Percentiles rank a stretch among this genome's conserved stretches.
phyloP scores from a whole-genome alignment of 2,888 invertebrate genomes.

The Zygothrica quintamaculata region DNA sequence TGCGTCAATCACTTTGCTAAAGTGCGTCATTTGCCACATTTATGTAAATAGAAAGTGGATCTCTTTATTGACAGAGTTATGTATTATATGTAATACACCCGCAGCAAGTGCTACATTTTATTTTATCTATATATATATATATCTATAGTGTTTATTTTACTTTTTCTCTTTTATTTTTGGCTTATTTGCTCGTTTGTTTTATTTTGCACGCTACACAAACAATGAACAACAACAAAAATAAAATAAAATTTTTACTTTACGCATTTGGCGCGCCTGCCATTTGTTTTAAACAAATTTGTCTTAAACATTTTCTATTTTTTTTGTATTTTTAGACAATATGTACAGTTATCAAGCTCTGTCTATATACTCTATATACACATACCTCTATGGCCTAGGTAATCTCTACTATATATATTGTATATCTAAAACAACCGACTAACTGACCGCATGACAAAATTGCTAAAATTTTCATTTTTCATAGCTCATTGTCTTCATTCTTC shows the following conservation, averaged over 20 bases:
- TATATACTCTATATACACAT: conserved; percentile 16
- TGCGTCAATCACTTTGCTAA: conserved; percentile 65
- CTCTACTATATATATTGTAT: conserved; percentile 34
- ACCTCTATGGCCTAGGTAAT: conserved; percentile 47
- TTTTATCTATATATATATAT: too few species aligned
- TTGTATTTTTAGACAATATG: conserved; percentile 69
- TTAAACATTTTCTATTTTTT: conserved; percentile 64
- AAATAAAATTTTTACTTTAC: conserved; percentile 32
- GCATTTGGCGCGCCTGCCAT: conserved; percentile 45
- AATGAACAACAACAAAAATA: too few species aligned
- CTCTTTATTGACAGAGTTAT: conserved; percentile 17
- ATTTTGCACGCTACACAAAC: conserved; percentile 25
- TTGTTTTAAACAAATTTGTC: conserved; percentile 70
- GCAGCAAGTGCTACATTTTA: conserved; percentile 9
- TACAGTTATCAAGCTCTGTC: conserved; percentile 59
- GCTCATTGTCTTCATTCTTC: conserved; percentile 59
- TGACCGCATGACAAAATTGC: conserved; percentile 48
- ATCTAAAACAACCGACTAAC: conserved; percentile 13
- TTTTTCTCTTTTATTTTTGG: conserved; percentile 17
- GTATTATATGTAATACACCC: conserved; percentile 20
- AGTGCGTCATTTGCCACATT: conserved; percentile 67
- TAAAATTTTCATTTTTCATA: conserved; percentile 49
- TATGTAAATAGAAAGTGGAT: conserved; percentile 16
- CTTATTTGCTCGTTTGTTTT: conserved; percentile 31
- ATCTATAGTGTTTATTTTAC: conserved; percentile 20